phyloP scores from a whole-genome alignment of 2,888 invertebrate genomes.

The Tinea semifulvella region DNA sequence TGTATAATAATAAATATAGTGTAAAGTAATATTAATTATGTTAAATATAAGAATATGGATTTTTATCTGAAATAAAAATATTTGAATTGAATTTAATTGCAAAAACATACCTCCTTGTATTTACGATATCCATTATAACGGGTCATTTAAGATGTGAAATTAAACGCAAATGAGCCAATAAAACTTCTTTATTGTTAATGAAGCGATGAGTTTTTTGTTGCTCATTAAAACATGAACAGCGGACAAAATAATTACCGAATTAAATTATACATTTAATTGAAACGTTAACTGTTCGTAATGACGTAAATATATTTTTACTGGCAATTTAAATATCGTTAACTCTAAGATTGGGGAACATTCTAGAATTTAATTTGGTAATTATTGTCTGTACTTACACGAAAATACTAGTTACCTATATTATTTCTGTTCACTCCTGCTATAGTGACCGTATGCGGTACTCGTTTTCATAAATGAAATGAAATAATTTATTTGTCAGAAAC shows the following conservation, averaged over 20 bases:
- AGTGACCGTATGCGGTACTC: too few relatives aligned
- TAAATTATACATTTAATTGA: conserved; percentile 21
- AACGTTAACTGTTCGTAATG: conserved; percentile 29
- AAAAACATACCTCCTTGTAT: too few relatives aligned
- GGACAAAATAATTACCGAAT: conserved; percentile 7
- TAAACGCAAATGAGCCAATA: conserved; percentile 7
- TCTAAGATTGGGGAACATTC: conserved; percentile 58
- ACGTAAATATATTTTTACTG: conserved; percentile 38
- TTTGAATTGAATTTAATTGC: too few relatives aligned
- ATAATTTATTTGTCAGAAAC: too few relatives aligned
- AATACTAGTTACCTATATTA: too few relatives aligned
- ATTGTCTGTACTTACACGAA: too few relatives aligned
- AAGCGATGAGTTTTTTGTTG: conserved; percentile 9
- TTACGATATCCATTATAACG: not conserved
- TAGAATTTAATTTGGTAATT: conserved; percentile 64
- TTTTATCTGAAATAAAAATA: too few relatives aligned
- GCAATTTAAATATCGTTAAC: conserved; percentile 57
- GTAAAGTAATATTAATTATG: too few relatives aligned
- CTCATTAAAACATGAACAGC: conserved; percentile 9
- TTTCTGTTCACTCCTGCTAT: too few relatives aligned
- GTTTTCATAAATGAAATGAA: too few relatives aligned
- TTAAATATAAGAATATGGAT: too few relatives aligned
- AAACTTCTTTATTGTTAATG: conserved; percentile 8
- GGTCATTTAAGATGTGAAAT: conserved; percentile 1
- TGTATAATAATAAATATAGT: too few relatives aligned